phyloP scores from a whole-genome alignment of 2,888 invertebrate species.

The Meiosimyza decipiens region DNA sequence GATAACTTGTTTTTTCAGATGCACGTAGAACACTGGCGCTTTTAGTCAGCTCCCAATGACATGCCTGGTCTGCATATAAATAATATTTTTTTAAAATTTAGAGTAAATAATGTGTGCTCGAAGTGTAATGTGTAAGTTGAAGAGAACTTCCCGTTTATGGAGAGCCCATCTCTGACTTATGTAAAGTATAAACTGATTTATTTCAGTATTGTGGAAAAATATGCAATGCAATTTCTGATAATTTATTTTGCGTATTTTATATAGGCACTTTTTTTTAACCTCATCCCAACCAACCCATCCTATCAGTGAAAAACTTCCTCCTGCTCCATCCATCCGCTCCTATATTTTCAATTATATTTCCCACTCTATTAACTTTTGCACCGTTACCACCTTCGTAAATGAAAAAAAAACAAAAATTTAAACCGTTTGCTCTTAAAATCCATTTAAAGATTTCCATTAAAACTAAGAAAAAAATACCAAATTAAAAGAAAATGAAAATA shows the following conservation, averaged over 20 bases:
- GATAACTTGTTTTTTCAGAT: no score
- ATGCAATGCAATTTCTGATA: slow-evolving; percentile 28
- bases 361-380: slow-evolving; percentile 51
- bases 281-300: neutral
- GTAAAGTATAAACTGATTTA: no score
- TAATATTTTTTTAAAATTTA: no score
- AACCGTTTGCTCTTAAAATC: neutral
- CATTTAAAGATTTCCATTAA: neutral
- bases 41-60: no score
- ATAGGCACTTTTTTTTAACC: neutral
- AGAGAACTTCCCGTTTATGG: no score
- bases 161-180: no score
- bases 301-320: neutral
- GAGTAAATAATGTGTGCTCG: no score
- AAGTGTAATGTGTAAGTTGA: no score
- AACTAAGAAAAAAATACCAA: neutral
- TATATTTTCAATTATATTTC: slow-evolving; percentile 25
- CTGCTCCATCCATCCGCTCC: neutral
- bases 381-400: slow-evolving; percentile 60
- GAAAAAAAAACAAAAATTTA: slow-evolving; percentile 15
- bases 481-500: neutral
- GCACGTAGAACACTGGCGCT: no score
- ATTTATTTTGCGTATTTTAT: neutral
- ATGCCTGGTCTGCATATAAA: no score
- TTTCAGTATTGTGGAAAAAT: slow-evolving; percentile 37